Base-by-base conservation (phyloP, 2,797 vertebrate genomes). In the Hybognathus amarus region DNA sequence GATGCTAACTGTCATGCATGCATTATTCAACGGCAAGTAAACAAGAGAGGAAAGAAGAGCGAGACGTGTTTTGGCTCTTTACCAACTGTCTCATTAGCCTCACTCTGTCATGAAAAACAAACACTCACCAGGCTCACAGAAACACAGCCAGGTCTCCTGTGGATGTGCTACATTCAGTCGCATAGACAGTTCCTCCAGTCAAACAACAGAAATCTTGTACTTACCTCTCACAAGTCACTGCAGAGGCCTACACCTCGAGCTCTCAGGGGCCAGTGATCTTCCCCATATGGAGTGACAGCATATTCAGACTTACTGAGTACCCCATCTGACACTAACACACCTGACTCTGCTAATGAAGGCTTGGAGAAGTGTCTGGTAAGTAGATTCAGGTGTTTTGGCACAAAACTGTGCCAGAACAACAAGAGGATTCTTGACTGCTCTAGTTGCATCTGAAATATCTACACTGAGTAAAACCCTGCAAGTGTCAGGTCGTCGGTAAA, bases 41-140 rank as follows among this genome's bases (percentile, higher is more conserved):
- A 93, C 93, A 92, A 93, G 92, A 93, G 91, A 90, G 91, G 92
- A 92, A 92, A 92, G 89, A 91, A 86, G 91, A 64, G 59, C 45
- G 56, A 73, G 61, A 61, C 63, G 6, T 38, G 75, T 90, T 91
- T 93, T 94, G 94, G 93, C 93, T 90, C 86, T 88, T 88, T 90
- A 92, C 92, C 94, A 94, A 92, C 91, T 91, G 93, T 93, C 94
- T 94, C 94, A 94, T 95, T 95, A 95, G 93, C 92, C 93, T 92
- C 93, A 92, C 92, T 92, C 90, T 92, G 90, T 93, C 91, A 93
- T 93, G 92, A 94, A 94, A 93, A 93, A 92, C 92, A 94, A 94
- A 93, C 91, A 92, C 90, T 91, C 91, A 90, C 91, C 80, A 73
- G 89, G 86, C 79, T 11, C 88, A 88, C 87, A 94, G 92, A 94